phyloP scores from a whole-genome alignment of 2,888 invertebrate genomes.

The Physocephala rufipes region DNA sequence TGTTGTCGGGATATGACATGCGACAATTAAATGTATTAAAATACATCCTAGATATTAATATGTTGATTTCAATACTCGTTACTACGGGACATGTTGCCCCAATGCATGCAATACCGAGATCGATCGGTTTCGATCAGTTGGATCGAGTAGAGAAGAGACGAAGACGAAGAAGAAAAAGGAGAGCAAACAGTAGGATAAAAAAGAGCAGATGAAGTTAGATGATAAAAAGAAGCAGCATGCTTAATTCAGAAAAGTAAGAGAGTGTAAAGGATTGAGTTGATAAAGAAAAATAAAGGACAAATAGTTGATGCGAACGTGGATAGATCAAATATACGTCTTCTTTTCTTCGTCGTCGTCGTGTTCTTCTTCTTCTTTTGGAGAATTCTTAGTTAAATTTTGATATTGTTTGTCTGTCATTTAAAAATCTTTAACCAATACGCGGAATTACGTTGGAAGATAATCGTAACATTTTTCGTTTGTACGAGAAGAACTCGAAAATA shows the following conservation, averaged over 20 bases:
- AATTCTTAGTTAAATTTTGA: constrained; percentile 33
- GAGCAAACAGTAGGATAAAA: not conserved
- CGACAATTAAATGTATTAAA: constrained; percentile 20
- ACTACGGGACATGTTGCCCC: not conserved
- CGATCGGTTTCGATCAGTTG: constrained; percentile 21
- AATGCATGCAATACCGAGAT: constrained; percentile 18
- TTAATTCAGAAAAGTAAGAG: not conserved
- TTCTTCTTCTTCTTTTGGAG: too few species aligned
- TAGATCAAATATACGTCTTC: too few species aligned
- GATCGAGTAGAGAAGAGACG: not conserved
- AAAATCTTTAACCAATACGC: constrained; percentile 45
- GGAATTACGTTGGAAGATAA: constrained; percentile 50
- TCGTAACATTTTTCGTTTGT: constrained; percentile 23
- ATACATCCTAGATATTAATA: constrained; percentile 13
- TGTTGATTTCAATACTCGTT: not conserved
- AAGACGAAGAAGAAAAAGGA: not conserved
- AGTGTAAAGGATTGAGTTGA: not conserved
- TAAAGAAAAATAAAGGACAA: not conserved
- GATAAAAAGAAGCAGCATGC: not conserved
- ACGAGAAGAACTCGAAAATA: constrained; percentile 6
- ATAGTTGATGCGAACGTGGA: too few species aligned
- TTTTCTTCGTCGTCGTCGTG: too few species aligned
- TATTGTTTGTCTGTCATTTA: constrained; percentile 29
- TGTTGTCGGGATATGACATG: constrained; percentile 13
- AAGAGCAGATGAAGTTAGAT: not conserved